phyloP scores from a whole-genome alignment of 2,113 vertebrate species.

The Urocolius indicus region DNA sequence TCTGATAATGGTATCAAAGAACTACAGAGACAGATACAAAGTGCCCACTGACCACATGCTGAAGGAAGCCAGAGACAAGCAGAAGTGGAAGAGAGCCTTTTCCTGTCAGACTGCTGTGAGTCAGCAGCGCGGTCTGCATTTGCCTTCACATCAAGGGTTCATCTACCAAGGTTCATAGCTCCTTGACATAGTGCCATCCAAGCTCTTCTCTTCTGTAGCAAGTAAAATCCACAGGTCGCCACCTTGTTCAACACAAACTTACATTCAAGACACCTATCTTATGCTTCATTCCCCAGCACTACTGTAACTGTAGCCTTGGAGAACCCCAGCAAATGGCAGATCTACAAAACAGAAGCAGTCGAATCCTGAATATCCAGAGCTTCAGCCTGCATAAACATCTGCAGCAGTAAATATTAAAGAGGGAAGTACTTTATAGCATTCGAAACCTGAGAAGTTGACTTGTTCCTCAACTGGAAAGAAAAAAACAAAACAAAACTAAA shows the following conservation, averaged over 20 bases:
- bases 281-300: neutral
- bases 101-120: neutral
- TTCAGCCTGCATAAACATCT: neutral
- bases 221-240: neutral
- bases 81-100: neutral
- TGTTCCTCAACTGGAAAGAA: neutral
- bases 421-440: neutral
- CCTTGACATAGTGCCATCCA: accelerated
- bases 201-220: neutral
- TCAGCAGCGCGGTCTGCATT: neutral
- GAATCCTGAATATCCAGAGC: neutral
- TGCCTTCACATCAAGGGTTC: neutral
- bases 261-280: neutral
- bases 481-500: neutral
- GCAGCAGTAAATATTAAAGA: neutral
- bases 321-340: neutral
- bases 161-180: neutral
- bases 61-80: constrained; percentile 9
- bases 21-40: accelerated
- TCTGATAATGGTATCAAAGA: neutral
- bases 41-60: neutral
- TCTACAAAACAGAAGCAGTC: neutral
- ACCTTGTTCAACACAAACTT: neutral
- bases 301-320: neutral
- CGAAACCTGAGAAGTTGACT: neutral